Evolutionary conservation across 2,888 invertebrate species (phyloP).

Genomic region (Sepioteuthis lessoniana): DNA sequence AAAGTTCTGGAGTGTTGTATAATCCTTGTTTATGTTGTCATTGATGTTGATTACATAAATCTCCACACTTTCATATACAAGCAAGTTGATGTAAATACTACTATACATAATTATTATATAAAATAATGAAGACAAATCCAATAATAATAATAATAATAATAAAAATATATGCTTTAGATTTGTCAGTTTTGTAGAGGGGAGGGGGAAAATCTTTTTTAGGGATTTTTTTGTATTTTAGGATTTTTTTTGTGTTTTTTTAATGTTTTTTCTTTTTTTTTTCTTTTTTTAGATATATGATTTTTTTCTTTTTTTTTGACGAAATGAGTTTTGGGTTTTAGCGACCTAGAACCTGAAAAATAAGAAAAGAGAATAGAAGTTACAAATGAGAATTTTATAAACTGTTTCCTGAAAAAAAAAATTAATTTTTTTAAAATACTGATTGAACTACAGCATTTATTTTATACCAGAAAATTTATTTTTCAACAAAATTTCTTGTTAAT

Average conservation of each 20-base stretch:
- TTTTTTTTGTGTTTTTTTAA: background rate
- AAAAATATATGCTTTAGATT: constrained; percentile 2
- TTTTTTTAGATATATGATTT: background rate
- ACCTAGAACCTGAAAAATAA: constrained; percentile 43
- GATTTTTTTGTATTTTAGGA: background rate
- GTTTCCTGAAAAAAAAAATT: background rate
- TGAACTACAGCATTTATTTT: background rate
- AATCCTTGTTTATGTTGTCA: background rate
- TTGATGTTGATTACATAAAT: background rate
- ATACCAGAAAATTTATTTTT: too few relatives aligned
- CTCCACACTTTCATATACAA: constrained; percentile 47
- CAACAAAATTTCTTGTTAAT: too few relatives aligned
- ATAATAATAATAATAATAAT: background rate
- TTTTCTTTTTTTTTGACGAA: background rate
- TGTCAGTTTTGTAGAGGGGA: background rate
- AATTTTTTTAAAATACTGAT: background rate
- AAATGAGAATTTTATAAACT: background rate
- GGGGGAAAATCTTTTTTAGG: background rate
- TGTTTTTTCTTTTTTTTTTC: background rate
- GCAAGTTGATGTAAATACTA: constrained; percentile 39
- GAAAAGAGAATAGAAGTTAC: background rate
- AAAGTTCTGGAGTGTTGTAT: background rate
- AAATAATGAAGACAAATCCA: constrained; percentile 40
- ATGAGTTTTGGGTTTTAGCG: constrained; percentile 39
- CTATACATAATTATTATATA: constrained; percentile 42